Conservation (phyloP, 2,797 vertebrate species). For the Sciurus carolinensis region DNA sequence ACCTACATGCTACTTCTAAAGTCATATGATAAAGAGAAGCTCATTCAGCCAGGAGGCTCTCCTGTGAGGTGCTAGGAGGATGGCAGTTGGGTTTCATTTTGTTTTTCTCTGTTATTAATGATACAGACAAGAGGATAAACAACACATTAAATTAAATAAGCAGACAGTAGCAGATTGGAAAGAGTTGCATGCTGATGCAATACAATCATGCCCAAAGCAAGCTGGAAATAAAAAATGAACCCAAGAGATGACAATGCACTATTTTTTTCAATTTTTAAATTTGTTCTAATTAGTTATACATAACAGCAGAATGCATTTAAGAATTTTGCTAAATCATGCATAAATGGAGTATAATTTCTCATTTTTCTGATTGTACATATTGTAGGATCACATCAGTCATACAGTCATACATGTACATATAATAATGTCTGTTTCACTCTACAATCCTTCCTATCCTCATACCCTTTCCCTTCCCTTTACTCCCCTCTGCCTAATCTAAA, state of each 20-base stretch:
- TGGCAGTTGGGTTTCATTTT: not conserved
- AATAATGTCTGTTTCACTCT: too few relatives aligned
- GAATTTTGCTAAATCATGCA: too few relatives aligned
- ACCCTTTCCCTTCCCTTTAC: too few relatives aligned
- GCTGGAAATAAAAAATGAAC: not conserved
- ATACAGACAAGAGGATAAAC: not conserved
- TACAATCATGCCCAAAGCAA: not conserved
- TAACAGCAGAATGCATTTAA: too few relatives aligned
- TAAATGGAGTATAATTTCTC: too few relatives aligned
- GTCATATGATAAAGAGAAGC: slow-evolving; percentile 17
- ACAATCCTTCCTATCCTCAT: too few relatives aligned
- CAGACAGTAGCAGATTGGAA: not conserved
- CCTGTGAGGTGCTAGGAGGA: not conserved
- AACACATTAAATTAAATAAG: slow-evolving; percentile 47
- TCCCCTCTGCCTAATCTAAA: too few relatives aligned
- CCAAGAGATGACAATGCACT: not conserved
- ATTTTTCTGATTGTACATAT: too few relatives aligned
- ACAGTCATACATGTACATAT: too few relatives aligned
- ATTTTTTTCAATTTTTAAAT: not conserved
- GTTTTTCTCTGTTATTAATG: slow-evolving; percentile 67
- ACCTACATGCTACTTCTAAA: not conserved
- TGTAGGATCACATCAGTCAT: too few relatives aligned
- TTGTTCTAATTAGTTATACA: too few relatives aligned
- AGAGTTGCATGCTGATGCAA: not conserved
- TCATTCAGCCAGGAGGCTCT: not conserved